Base-by-base conservation (phyloP, 1,140 invertebrate species). In the Steinernema feltiae region DNA sequence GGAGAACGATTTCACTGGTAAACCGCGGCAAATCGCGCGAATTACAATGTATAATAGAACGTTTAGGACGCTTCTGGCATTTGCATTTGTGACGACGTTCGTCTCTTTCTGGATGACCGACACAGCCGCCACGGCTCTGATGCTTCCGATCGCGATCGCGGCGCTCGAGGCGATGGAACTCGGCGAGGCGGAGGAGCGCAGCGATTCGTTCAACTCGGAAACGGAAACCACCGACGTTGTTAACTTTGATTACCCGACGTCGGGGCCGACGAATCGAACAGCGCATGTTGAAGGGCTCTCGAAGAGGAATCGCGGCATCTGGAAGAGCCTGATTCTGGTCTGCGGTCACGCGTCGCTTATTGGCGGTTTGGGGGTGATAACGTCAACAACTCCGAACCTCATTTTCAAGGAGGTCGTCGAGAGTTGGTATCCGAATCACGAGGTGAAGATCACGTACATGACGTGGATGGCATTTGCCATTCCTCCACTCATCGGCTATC, bases 321-420 rank as follows among this genome's bases (percentile, higher is more conserved):
- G 82, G n/a, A 83, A 81, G 75, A 84, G 86, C 30, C 75, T 89
- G 32, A 81, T 85, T 73, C 80, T 88, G 29, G 79, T 83, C 30
- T 80, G 84, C 0, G 81, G 84, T 17, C 88, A 88, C 73, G 81
- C 88, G 1, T 86, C 87, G 3, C 87, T 88, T 75, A 85, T 88
- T 32, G 88, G 87, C 30, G 87, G 87, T 7, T 87, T 87, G 7
- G 87, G 87, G 1, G 84, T 87, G 0, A 78, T 88, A 0, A 88
- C 85, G 15, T 87, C 87, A 1, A 87, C 87, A 7, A 85, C 83
- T 1, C 87, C 87, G 0, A 88, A 88, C 73, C 78, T 87, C 18
- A 92, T 93, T 0, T 91, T 94, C 78, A 93, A 92, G 85, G 92
- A 91, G 18, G 90, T 91, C 70, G 15, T 80, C 30, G 71, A 79